A percentile compares a stretch with the other conserved stretches of the same genome.
These are phyloP conservation scores for Nudaria mundana DNA, from an alignment of 2,888 invertebrate species.

Conservation along the genomic window DNA sequence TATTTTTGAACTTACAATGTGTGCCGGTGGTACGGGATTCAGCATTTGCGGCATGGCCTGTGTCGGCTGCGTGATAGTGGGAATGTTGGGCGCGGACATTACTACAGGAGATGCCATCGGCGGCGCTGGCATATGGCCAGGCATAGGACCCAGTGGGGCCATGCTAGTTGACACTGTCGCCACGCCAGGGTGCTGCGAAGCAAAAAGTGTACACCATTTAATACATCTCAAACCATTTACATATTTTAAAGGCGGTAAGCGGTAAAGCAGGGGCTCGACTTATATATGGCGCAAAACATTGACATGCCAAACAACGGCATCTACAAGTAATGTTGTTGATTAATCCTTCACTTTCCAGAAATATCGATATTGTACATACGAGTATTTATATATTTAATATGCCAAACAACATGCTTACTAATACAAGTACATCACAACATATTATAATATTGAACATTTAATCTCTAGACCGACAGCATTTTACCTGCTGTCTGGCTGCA, in stretches of 20 bases:
- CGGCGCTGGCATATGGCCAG: conserved; percentile 46
- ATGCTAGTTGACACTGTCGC: conserved; percentile 67
- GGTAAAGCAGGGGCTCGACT: conserved; percentile 30
- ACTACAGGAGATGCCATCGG: conserved; percentile 39
- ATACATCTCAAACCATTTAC: conserved; percentile 11
- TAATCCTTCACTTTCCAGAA: conserved; percentile 19
- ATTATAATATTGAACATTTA: too few species aligned
- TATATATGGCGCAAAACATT: conserved; percentile 21
- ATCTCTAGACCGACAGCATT: too few species aligned
- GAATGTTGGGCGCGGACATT: conserved; percentile 40
- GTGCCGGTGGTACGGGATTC: conserved; percentile 46
- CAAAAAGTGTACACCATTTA: conserved; percentile 11
- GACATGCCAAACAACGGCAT: neutral
- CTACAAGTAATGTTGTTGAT: neutral
- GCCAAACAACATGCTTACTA: too few species aligned
- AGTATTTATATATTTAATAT: too few species aligned
- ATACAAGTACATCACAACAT: too few species aligned
- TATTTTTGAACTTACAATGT: conserved; percentile 33
- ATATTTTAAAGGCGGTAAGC: conserved; percentile 22
- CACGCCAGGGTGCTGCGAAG: conserved; percentile 64
- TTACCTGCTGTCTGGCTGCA: too few species aligned
- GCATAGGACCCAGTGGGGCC: conserved; percentile 53
- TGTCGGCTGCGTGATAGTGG: conserved; percentile 34
- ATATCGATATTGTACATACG: too few species aligned
- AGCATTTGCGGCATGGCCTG: conserved; percentile 26